Evolutionary conservation across 2,113 vertebrate species (phyloP).

Genomic region (Boulengeromyrus knoepffleri): DNA sequence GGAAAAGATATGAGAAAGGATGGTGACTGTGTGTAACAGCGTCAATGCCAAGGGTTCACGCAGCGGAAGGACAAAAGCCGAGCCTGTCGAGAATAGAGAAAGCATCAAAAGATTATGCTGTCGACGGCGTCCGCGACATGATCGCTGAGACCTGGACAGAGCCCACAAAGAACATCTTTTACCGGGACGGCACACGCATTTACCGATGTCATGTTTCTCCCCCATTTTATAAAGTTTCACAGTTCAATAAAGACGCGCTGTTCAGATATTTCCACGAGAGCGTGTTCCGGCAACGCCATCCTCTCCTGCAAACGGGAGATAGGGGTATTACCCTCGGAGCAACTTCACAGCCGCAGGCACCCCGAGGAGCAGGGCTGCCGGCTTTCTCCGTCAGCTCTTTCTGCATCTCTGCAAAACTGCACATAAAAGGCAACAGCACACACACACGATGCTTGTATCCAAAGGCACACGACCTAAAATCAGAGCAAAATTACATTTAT

Average conservation of each 20-base stretch:
- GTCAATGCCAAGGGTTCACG: not conserved
- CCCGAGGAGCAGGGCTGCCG: not conserved
- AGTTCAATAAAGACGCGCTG: not conserved
- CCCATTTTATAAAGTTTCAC: not conserved
- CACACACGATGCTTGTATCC: not conserved
- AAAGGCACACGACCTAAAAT: not conserved
- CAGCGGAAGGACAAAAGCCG: not conserved
- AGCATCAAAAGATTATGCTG: not conserved
- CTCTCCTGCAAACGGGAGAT: not conserved
- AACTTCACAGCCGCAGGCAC: not conserved
- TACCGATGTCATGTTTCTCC: not conserved
- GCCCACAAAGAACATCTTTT: not conserved
- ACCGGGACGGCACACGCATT: not conserved
- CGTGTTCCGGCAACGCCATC: not conserved
- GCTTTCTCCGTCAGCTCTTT: not conserved
- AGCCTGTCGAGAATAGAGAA: not conserved
- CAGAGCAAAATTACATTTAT: not conserved
- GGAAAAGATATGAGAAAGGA: not conserved
- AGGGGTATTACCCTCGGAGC: not conserved
- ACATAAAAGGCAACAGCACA: not conserved
- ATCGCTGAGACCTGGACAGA: not conserved
- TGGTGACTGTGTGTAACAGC: not conserved
- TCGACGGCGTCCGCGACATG: not conserved
- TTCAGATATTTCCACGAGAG: not conserved
- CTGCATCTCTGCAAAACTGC: not conserved